A percentile compares a stretch with the other conserved stretches of the same genome.
phyloP scores from a whole-genome alignment of 1,140 invertebrate species.

The Lepidostoma basale region DNA sequence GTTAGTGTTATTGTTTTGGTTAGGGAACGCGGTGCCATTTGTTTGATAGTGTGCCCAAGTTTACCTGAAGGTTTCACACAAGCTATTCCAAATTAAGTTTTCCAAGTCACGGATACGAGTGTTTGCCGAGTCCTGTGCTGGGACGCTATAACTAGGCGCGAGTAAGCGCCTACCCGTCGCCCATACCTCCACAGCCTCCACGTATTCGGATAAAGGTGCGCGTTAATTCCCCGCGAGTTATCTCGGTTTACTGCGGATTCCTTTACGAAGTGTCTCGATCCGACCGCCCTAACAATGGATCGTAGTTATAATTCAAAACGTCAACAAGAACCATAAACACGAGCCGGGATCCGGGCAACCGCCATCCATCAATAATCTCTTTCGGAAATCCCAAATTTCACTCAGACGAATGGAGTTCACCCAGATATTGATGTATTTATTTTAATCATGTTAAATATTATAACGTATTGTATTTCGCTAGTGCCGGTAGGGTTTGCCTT shows the following conservation, averaged over 20 bases:
- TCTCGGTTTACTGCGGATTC: conserved; percentile 21
- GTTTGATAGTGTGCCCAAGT: not conserved
- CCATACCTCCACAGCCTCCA: not conserved
- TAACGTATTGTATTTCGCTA: not conserved
- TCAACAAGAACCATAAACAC: conserved; percentile 28
- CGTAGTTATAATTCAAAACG: conserved; percentile 33
- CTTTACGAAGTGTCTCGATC: conserved; percentile 4
- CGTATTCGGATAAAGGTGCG: not conserved
- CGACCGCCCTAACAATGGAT: conserved; percentile 11
- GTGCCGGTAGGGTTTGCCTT: no score
- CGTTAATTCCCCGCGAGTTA: conserved; percentile 2
- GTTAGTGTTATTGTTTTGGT: not conserved
- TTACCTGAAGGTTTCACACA: not conserved
- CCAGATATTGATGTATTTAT: conserved; percentile 4
- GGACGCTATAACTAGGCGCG: no score
- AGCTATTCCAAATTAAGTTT: not conserved
- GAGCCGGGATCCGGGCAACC: conserved; percentile 10
- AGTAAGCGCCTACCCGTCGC: no score
- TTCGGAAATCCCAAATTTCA: not conserved
- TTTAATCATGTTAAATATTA: not conserved
- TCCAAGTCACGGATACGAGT: not conserved
- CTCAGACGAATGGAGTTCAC: not conserved
- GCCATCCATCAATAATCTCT: conserved; percentile 26
- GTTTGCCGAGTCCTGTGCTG: not conserved
- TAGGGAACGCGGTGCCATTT: not conserved